Percentiles rank a stretch among this genome's conserved stretches.
Evolutionary conservation across 2,888 invertebrate species (phyloP).

Genomic region (Masnerella sp.): DNA sequence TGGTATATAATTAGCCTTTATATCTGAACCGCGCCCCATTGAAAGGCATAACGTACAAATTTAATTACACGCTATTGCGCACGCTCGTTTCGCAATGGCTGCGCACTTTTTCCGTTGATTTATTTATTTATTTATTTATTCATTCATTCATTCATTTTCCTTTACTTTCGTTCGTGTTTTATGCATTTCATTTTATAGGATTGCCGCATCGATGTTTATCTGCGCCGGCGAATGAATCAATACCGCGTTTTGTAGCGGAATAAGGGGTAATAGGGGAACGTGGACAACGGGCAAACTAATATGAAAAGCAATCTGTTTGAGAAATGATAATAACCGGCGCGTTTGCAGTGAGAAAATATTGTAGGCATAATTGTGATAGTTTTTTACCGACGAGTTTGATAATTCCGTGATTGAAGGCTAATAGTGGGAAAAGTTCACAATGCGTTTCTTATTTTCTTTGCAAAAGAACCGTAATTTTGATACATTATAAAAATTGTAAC

Average conservation of each 20-base stretch:
- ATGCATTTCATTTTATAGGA: constrained; percentile 30
- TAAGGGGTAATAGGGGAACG: constrained; percentile 23
- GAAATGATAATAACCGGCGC: constrained; percentile 27
- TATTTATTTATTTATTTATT: too few species aligned
- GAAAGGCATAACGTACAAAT: constrained; percentile 45
- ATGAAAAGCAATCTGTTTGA: constrained; percentile 28
- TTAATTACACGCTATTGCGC: constrained; percentile 33
- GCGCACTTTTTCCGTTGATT: constrained; percentile 16
- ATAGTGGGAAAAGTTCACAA: not conserved
- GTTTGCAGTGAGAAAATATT: constrained; percentile 12
- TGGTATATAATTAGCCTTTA: constrained; percentile 20
- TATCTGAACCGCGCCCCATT: constrained; percentile 33
- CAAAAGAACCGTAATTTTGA: too few species aligned
- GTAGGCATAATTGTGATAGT: constrained; percentile 1
- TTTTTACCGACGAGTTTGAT: not conserved
- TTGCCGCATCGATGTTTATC: constrained; percentile 35
- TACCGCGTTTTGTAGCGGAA: constrained; percentile 30
- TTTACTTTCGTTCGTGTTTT: constrained; percentile 10
- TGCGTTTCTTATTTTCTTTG: too few species aligned
- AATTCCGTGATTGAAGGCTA: not conserved
- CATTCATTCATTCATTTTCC: too few species aligned
- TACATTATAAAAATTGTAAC: too few species aligned
- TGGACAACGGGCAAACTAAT: constrained; percentile 23
- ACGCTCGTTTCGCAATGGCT: constrained; percentile 30
- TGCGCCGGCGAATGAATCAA: constrained; percentile 34